Evolutionary conservation across 2,113 vertebrate species (phyloP).

Genomic region (Rhombomys opimus): DNA sequence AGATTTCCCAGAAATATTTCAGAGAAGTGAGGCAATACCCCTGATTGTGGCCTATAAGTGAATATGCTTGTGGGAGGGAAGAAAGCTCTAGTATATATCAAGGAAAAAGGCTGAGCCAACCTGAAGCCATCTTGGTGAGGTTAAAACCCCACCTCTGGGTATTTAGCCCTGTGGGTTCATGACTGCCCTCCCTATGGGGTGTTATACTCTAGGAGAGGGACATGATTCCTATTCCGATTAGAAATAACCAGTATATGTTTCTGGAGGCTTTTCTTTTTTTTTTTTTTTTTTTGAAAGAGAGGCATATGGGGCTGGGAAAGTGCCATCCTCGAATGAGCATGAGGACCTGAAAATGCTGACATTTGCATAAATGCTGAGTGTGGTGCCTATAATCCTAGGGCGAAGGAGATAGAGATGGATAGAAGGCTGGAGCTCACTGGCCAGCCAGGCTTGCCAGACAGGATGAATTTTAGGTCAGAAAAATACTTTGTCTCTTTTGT

Average conservation of each 20-base stretch:
- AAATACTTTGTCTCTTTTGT: too few species aligned
- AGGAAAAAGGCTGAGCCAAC: neutral
- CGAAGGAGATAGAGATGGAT: too few species aligned
- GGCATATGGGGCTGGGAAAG: neutral
- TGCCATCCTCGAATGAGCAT: neutral
- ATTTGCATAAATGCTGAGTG: neutral
- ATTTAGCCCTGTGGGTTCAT: neutral
- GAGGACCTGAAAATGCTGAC: neutral
- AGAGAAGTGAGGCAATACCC: neutral
- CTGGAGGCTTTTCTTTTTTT: neutral
- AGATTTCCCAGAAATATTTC: accelerated
- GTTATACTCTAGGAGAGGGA: neutral
- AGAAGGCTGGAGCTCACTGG: neutral
- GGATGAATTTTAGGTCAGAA: neutral
- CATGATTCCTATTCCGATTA: too few species aligned
- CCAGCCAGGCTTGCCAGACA: neutral
- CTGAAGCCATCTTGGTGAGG: neutral
- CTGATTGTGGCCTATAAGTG: slow-evolving; percentile 47
- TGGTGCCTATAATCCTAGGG: neutral
- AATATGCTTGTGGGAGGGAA: too few species aligned
- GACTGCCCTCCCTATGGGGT: neutral
- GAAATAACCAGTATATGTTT: neutral
- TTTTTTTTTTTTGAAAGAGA: neutral
- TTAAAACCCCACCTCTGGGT: neutral
- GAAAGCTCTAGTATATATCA: neutral